phyloP scores from a whole-genome alignment of 2,113 vertebrate species.

The Perognathus longimembris region DNA sequence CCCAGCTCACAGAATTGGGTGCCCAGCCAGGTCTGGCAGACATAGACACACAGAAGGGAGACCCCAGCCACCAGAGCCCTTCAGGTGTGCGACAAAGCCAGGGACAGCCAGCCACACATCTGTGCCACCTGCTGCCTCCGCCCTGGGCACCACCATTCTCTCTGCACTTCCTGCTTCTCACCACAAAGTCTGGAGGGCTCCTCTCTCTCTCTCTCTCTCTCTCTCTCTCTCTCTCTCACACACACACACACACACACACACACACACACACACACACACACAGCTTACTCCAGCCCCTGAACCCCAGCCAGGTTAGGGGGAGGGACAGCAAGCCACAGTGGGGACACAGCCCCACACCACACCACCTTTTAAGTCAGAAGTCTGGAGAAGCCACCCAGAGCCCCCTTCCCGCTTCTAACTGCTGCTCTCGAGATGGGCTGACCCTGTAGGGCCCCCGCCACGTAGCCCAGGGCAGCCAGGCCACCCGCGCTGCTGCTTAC shows the following conservation, averaged over 20 bases:
- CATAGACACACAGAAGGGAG: not conserved
- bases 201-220: not conserved
- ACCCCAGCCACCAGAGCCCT: not conserved
- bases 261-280: no score
- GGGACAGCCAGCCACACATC: not conserved
- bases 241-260: no score
- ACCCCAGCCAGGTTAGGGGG: not conserved
- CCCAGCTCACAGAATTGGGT: not conserved
- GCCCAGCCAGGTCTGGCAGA: not conserved
- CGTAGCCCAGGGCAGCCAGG: accelerated
- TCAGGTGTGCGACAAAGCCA: not conserved
- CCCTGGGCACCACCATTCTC: not conserved
- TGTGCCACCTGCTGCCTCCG: not conserved
- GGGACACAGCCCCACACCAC: no score
- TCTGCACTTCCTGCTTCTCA: slow-evolving; percentile 2
- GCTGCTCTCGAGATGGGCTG: slow-evolving; percentile 85
- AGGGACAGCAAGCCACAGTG: not conserved
- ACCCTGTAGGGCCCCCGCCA: not conserved
- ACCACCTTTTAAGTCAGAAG: accelerated
- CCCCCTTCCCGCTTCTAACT: slow-evolving; percentile 79
- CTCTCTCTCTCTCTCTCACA: no score
- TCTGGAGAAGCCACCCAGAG: not conserved
- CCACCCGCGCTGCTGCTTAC: not conserved
- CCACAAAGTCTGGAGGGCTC: not conserved
- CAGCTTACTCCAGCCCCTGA: not conserved